Conservation (phyloP, 2,888 invertebrate species). For the Heliconius ethilla region DNA sequence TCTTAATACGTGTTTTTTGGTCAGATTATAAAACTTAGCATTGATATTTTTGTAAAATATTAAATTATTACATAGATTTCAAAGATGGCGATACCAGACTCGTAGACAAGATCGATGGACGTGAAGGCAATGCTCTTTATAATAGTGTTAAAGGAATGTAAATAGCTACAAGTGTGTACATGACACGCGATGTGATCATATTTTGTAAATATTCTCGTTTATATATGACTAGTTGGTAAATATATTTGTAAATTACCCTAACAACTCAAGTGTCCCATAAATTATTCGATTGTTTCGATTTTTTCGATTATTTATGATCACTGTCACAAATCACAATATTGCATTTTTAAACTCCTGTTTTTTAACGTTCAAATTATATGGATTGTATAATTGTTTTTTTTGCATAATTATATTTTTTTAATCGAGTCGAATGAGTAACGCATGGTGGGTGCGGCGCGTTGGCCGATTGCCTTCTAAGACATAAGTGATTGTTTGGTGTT, state of each 20-base stretch:
- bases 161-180: slow-evolving; percentile 76
- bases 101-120: slow-evolving; percentile 49
- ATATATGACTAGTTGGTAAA: slow-evolving; percentile 71
- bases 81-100: slow-evolving; percentile 73
- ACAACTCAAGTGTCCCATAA: slow-evolving; percentile 76
- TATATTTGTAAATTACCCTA: slow-evolving; percentile 79
- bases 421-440: slow-evolving; percentile 63
- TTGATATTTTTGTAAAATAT: slow-evolving; percentile 41
- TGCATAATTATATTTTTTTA: slow-evolving; percentile 69
- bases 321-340: slow-evolving; percentile 79
- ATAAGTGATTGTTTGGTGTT: slow-evolving; percentile 35
- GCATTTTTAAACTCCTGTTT: slow-evolving; percentile 66
- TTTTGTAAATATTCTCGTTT: slow-evolving; percentile 79
- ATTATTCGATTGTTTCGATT: slow-evolving; percentile 62
- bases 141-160: slow-evolving; percentile 80
- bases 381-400: slow-evolving; percentile 69
- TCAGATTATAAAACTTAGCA: slow-evolving; percentile 2
- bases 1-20: neutral
- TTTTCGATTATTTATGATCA: slow-evolving; percentile 62
- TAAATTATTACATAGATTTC: slow-evolving; percentile 41
- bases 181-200: slow-evolving; percentile 70
- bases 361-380: slow-evolving; percentile 66
- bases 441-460: slow-evolving; percentile 65
- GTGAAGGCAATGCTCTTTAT: slow-evolving; percentile 76
- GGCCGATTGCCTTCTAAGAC: slow-evolving; percentile 51